Percentiles rank a stretch among this genome's conserved stretches.
Evolutionary conservation across 64 coral and sea anemone species (phyloP).

Genomic region (Catalaphyllia jardinei): DNA sequence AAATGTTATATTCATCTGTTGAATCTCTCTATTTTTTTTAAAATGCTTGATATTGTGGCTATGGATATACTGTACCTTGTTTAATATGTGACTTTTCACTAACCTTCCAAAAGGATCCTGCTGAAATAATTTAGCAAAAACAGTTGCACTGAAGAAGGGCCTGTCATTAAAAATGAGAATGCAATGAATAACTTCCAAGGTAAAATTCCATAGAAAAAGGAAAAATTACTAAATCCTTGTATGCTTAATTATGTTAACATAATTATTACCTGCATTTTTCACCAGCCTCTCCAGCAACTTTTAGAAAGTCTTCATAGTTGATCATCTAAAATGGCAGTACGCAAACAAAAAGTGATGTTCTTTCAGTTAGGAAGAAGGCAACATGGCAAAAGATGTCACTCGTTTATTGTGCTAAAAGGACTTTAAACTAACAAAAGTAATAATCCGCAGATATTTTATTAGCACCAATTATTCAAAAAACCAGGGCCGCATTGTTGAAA

Average conservation of each 20-base stretch:
- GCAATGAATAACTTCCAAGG: background rate
- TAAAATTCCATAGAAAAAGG: background rate
- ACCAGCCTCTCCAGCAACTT: conserved; percentile 87
- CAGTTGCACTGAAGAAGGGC: conserved; percentile 95
- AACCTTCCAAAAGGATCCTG: conserved; percentile 95
- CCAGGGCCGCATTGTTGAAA: no score
- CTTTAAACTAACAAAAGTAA: no score
- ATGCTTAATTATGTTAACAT: background rate
- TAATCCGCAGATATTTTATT: no score
- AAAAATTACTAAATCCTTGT: background rate
- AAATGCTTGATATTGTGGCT: no score
- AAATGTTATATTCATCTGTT: no score
- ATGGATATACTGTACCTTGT: no score
- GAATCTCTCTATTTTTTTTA: no score
- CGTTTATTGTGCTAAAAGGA: no score
- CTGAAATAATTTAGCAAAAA: conserved; percentile 95
- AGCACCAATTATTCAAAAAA: no score
- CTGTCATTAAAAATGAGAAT: conserved; percentile 14
- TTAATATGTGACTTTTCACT: no score
- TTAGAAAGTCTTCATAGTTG: conserved; percentile 96
- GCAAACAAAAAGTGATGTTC: background rate
- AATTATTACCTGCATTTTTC: conserved; percentile 88
- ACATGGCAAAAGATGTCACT: no score
- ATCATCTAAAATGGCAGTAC: conserved; percentile 84
- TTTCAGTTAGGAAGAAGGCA: no score